phyloP scores from a whole-genome alignment of 2,113 vertebrate genomes.

The Ailurus styani region DNA sequence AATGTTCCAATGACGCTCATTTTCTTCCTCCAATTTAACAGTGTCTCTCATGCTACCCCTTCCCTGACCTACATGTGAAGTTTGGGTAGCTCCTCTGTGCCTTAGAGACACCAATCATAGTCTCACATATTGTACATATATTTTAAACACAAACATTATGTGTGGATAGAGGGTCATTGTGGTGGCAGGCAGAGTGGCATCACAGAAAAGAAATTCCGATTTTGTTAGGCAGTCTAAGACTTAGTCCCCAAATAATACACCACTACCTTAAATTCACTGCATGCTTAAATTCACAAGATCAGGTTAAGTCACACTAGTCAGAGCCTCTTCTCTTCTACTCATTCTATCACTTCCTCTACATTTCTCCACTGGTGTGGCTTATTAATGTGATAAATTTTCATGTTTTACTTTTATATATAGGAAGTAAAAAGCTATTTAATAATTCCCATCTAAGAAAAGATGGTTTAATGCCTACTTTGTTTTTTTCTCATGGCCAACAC shows the following conservation, averaged over 20 bases:
- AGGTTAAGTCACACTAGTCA: background rate
- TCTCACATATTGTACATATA: background rate
- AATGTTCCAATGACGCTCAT: background rate
- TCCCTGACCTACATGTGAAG: background rate
- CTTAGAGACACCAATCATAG: background rate
- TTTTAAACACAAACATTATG: background rate
- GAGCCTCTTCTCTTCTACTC: background rate
- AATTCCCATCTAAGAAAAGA: background rate
- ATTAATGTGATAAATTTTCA: background rate
- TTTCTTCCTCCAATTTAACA: background rate
- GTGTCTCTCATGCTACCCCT: background rate
- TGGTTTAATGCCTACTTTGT: background rate
- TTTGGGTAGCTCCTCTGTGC: background rate
- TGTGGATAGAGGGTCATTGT: background rate
- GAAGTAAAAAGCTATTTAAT: background rate
- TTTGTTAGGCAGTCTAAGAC: background rate
- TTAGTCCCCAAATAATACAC: background rate
- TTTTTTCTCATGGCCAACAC: background rate
- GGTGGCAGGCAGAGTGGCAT: background rate
- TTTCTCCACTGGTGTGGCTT: background rate
- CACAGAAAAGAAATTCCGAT: background rate
- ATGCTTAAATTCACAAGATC: background rate
- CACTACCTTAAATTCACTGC: background rate
- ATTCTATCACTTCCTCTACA: background rate
- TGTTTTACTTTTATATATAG: background rate